A percentile compares a stretch with the other conserved stretches of the same genome.
Evolutionary conservation across 2,888 invertebrate species (phyloP).

Genomic region (Baronia brevicornis): DNA sequence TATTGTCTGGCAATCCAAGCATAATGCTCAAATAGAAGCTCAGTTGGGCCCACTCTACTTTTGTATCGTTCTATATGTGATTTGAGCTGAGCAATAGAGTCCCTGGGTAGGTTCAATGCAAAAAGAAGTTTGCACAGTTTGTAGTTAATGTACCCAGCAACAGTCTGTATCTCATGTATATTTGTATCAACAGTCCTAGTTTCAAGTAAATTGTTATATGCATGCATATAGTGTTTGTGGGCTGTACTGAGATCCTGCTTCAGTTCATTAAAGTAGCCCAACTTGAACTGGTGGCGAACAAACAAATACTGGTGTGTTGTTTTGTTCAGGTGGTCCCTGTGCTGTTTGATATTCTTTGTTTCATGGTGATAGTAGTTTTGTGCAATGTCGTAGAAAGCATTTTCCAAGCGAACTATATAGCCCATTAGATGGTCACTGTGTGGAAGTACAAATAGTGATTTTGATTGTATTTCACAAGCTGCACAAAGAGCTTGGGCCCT

Average conservation of each 20-base stretch:
- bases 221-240: constrained; percentile 90
- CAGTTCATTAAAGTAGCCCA: constrained; percentile 95
- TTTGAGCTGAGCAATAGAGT: constrained; percentile 95
- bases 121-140: constrained; percentile 96
- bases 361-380: constrained; percentile 94
- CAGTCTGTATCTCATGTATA: constrained; percentile 92
- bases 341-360: constrained; percentile 89
- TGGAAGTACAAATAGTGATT: constrained; percentile 94
- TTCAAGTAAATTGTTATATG: constrained; percentile 93
- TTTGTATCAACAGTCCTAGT: constrained; percentile 92
- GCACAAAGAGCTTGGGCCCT: constrained; percentile 92
- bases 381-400: constrained; percentile 94
- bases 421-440: constrained; percentile 90
- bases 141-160: constrained; percentile 97
- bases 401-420: constrained; percentile 87
- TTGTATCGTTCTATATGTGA: constrained; percentile 94
- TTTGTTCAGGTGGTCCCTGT: constrained; percentile 93
- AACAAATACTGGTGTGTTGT: constrained; percentile 93
- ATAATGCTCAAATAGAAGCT: constrained; percentile 94
- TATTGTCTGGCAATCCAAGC: constrained; percentile 97
- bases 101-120: constrained; percentile 90
- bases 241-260: constrained; percentile 92
- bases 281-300: constrained; percentile 97
- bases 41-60: constrained; percentile 85
- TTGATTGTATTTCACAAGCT: constrained; percentile 93